These are phyloP conservation scores for Notolepis coatsorum DNA, from an alignment of 2,797 vertebrate genomes.

Conservation along the genomic window DNA sequence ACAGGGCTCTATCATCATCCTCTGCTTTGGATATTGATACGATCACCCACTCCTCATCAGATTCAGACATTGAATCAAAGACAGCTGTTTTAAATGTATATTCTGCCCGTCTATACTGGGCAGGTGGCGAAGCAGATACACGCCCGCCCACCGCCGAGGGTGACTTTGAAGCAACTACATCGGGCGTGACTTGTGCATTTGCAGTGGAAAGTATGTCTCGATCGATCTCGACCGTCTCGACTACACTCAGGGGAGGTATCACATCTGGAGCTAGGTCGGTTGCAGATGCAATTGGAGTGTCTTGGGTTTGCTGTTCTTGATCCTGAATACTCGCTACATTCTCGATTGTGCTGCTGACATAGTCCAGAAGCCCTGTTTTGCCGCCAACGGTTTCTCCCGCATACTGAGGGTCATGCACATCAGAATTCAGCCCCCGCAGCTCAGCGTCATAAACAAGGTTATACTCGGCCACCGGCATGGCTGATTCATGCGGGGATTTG, in stretches of 20 bases:
- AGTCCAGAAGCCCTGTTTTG: slow-evolving; percentile 58
- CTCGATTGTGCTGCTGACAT: slow-evolving; percentile 32
- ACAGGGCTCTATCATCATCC: slow-evolving; percentile 19
- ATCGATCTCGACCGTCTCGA: slow-evolving; percentile 3
- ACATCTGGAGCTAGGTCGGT: not conserved
- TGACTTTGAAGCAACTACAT: slow-evolving; percentile 18
- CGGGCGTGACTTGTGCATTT: slow-evolving; percentile 10
- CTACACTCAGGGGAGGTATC: not conserved
- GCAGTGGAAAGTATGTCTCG: not conserved
- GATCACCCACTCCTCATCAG: slow-evolving; percentile 14
- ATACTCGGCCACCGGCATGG: slow-evolving; percentile 35
- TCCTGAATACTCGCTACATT: slow-evolving; percentile 1
- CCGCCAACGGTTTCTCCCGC: slow-evolving; percentile 57
- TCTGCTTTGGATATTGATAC: slow-evolving; percentile 15
- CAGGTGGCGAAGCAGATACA: not conserved
- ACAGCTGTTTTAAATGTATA: slow-evolving; percentile 33
- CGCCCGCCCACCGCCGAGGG: slow-evolving; percentile 32
- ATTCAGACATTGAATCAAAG: not conserved
- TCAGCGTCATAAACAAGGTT: slow-evolving; percentile 55
- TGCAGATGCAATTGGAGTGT: not conserved
- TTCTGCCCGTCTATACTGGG: slow-evolving; percentile 29
- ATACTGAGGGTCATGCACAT: slow-evolving; percentile 73
- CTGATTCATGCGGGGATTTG: slow-evolving; percentile 15
- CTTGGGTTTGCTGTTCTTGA: not conserved
- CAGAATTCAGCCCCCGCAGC: slow-evolving; percentile 64